Evolutionary conservation across 2,113 vertebrate genomes (phyloP), one percentile per base, ranked within the genome.

Genomic region (Ictalurus punctatus): DNA sequence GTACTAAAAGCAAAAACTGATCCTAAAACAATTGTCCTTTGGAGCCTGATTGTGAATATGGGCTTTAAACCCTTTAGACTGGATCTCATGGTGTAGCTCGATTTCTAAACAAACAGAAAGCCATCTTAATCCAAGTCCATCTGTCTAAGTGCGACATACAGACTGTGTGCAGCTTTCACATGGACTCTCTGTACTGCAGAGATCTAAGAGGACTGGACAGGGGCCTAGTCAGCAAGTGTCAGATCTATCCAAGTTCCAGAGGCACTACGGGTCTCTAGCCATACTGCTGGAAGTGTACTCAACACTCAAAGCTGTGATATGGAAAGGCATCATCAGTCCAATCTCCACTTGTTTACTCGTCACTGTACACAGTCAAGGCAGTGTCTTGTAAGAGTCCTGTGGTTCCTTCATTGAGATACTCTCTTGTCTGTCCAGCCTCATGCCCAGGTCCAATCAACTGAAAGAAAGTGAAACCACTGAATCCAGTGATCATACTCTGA

Each of bases 221-320:
- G 79, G 76, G 78, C 65, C 76, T 87, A 89, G 86, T 91, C 90
- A 91, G 88, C 90, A 90, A 90, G 67, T 88, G 86, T 84, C 88
- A 87, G 73, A 89, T 76, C 86, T 86, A 44, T 80, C 78, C 27
- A 86, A 84, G 85, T 88, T 91, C 85, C 90, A 65, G 83, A 85
- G 83, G 67, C 76, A 88, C 79, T 86, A 86, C 90, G 90, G 83
- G 78, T 86, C 79, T 56, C 59, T 80, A 88, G 71, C 59, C 90
- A 25, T 34, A 85, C 86, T 78, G 85, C 79, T 83, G 59, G 58
- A 83, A 81, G 74, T 59, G 48, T 37, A 80, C n/a, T 80, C 84
- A 89, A 58, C 88, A 25, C 73, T 87, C 34, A 40, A 44, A 80
- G 80, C 54, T 61, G 54, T 80, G 83, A 89, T 90, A 87, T 87